Percentiles rank a stretch among this genome's conserved stretches.
Conservation (phyloP, 1,140 invertebrate species). For the Brachionus plicatilis region DNA sequence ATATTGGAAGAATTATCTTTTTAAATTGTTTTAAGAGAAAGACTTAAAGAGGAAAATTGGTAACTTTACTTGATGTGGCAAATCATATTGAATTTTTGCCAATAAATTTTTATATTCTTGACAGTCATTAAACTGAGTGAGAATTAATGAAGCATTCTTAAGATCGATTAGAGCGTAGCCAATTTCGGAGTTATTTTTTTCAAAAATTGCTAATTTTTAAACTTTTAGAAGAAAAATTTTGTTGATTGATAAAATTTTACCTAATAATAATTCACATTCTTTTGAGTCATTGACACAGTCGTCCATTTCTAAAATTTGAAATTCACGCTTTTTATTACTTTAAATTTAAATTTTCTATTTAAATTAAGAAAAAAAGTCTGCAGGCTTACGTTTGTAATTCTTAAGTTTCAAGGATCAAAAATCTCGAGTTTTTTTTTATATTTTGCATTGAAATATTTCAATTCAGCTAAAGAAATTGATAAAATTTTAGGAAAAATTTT, state of each 20-base stretch:
- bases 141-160: neutral
- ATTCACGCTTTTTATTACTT: neutral
- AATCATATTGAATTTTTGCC: neutral
- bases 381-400: neutral
- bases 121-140: constrained; percentile 3
- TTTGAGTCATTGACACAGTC: neutral
- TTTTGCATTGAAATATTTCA: too few species aligned
- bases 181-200: neutral
- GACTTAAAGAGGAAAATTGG: neutral
- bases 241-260: neutral
- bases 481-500: too few species aligned
- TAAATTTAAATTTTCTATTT: neutral
- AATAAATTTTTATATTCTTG: neutral
- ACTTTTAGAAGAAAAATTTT: neutral
- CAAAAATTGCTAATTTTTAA: neutral
- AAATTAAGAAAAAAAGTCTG: neutral
- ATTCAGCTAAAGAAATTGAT: too few species aligned
- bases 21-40: too few species aligned
- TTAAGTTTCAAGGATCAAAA: too few species aligned
- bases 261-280: neutral
- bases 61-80: neutral
- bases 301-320: neutral
- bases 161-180: neutral
- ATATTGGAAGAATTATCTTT: neutral
- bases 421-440: too few species aligned